Percentiles rank a stretch among this genome's conserved stretches.
Conservation (phyloP, 2,888 invertebrate genomes). For the Drosophila meridionalis region DNA sequence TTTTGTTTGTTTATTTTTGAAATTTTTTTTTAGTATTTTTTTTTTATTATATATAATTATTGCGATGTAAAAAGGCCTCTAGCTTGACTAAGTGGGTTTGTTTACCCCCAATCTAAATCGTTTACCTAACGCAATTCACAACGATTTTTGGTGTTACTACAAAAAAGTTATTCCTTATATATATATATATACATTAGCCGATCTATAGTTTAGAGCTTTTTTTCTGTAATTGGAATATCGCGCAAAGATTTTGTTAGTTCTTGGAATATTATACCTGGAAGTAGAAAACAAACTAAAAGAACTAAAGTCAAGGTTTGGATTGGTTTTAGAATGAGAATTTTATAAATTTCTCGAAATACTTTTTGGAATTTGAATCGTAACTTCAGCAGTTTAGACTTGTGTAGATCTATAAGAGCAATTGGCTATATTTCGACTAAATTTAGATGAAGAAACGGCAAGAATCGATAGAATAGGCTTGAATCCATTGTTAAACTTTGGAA, state of each 20-base stretch:
- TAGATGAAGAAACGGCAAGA: not conserved
- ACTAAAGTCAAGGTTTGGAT: not conserved
- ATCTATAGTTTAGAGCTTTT: constrained; percentile 9
- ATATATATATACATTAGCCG: constrained; percentile 3
- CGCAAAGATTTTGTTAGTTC: constrained; percentile 1
- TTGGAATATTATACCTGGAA: constrained; percentile 4
- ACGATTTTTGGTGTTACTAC: constrained; percentile 61
- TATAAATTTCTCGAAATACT: not conserved
- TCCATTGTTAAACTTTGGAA: not conserved
- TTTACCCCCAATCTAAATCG: constrained; percentile 27
- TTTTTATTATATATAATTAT: constrained; percentile 45
- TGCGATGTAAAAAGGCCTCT: constrained; percentile 60
- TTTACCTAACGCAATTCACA: constrained; percentile 50
- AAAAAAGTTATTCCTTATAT: constrained; percentile 54
- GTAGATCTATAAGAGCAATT: too few species aligned
- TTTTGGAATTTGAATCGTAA: not conserved
- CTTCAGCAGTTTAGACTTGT: not conserved
- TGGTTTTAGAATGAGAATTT: not conserved
- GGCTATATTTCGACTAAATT: not conserved
- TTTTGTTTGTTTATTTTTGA: not conserved
- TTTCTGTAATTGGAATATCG: constrained; percentile 9
- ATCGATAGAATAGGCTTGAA: not conserved
- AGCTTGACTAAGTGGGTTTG: constrained; percentile 44
- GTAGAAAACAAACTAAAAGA: not conserved
- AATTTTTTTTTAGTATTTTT: constrained; percentile 21